Evolutionary conservation across 2,113 vertebrate genomes (phyloP).

Genomic region (Pyxicephalus adspersus): DNA sequence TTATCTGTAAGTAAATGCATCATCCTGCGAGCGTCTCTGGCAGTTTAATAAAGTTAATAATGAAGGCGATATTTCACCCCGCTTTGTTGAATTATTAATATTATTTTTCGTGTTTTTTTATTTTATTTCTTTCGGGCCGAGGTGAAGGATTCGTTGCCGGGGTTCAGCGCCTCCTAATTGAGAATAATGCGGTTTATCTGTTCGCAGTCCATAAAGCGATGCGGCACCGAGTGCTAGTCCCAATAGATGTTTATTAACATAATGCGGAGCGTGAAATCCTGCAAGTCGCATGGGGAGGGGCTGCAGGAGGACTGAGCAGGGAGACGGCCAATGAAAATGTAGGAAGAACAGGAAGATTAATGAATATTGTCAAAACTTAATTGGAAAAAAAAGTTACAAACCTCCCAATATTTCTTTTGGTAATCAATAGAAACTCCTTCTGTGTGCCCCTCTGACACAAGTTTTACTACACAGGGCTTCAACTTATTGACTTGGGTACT

Average conservation of each 20-base stretch:
- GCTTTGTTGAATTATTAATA: conserved; percentile 66
- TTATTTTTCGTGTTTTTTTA: background rate
- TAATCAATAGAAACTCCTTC: too few relatives aligned
- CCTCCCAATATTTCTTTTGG: too few relatives aligned
- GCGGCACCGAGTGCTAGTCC: background rate
- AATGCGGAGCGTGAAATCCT: background rate
- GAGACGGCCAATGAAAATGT: background rate
- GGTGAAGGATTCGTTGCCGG: background rate
- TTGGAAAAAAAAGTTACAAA: too few relatives aligned
- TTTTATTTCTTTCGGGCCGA: background rate
- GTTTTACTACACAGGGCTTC: too few relatives aligned
- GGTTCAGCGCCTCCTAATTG: background rate
- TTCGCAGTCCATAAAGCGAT: background rate
- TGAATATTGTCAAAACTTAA: too few relatives aligned
- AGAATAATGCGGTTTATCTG: background rate
- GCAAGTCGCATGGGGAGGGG: too few relatives aligned
- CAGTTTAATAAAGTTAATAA: conserved; percentile 38
- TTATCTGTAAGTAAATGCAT: conserved; percentile 11
- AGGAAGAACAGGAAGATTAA: background rate
- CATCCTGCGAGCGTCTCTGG: background rate
- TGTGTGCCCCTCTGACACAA: too few relatives aligned
- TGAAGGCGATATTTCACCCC: conserved; percentile 21
- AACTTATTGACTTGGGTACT: too few relatives aligned
- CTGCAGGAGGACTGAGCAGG: background rate
- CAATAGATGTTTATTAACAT: background rate